Evolutionary conservation across 1,140 invertebrate genomes (phyloP).

Genomic region (Nomia melanderi): DNA sequence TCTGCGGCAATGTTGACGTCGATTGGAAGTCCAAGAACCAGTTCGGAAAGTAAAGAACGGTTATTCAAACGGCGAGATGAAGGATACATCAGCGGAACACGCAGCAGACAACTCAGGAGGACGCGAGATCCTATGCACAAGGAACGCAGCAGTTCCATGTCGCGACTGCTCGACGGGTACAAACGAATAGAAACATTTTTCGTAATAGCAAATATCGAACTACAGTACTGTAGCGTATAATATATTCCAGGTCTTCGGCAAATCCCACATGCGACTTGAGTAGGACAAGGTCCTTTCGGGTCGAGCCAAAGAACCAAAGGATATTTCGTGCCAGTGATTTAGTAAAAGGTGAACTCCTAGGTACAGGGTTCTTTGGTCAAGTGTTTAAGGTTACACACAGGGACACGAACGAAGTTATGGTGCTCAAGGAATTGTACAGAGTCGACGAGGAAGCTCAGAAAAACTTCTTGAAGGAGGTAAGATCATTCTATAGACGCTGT

Average conservation of each 20-base stretch:
- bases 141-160: conserved; percentile 92
- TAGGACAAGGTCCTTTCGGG: conserved; percentile 92
- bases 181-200: neutral
- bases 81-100: conserved; percentile 82
- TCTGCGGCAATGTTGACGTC: conserved; percentile 75
- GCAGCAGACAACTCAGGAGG: conserved; percentile 82
- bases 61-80: conserved; percentile 87
- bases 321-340: conserved; percentile 95
- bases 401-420: conserved; percentile 95
- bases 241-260: conserved; percentile 75
- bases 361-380: conserved; percentile 96
- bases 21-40: conserved; percentile 74
- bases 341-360: conserved; percentile 93
- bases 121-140: conserved; percentile 84
- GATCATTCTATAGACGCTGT: neutral
- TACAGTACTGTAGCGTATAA: conserved; percentile 15
- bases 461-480: conserved; percentile 96
- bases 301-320: conserved; percentile 89
- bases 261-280: conserved; percentile 86
- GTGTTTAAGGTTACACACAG: conserved; percentile 94
- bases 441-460: conserved; percentile 96
- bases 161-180: conserved; percentile 89
- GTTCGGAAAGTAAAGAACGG: conserved; percentile 83
- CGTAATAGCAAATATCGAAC: neutral
- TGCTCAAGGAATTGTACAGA: conserved; percentile 95